Conservation (phyloP, 2,797 vertebrate species). For the Dendrocincla tyrannina region DNA sequence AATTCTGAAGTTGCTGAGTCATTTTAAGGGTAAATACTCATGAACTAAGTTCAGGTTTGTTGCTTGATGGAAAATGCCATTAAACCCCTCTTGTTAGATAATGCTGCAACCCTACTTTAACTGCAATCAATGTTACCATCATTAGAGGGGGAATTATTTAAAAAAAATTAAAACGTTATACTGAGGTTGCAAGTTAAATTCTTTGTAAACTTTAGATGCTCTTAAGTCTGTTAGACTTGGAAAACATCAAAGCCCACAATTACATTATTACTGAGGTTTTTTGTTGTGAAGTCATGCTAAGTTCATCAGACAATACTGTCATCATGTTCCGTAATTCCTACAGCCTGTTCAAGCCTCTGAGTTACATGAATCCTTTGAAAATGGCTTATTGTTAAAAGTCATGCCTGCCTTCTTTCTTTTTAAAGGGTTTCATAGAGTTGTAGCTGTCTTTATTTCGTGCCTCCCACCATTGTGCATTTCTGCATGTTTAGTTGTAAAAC, state of each 20-base stretch:
- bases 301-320: neutral
- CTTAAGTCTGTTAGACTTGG: neutral
- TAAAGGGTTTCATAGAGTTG: neutral
- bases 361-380: constrained; percentile 9
- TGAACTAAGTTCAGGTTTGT: neutral
- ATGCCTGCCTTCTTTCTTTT: neutral
- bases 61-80: neutral
- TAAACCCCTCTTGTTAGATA: neutral
- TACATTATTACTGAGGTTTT: neutral
- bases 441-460: constrained; percentile 26
- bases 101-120: neutral
- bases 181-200: neutral
- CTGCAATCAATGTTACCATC: neutral
- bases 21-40: neutral
- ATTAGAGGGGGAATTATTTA: neutral
- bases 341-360: neutral
- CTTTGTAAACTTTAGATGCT: neutral
- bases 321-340: neutral
- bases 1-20: neutral
- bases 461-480: constrained; percentile 44
- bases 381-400: neutral
- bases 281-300: neutral
- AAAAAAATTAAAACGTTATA: neutral
- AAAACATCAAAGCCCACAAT: neutral
- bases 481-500: constrained; percentile 13